Evolutionary conservation across 2,888 invertebrate genomes (phyloP), one percentile per base, ranked within the genome.

Genomic region (Zhuqinia jingwanae): DNA sequence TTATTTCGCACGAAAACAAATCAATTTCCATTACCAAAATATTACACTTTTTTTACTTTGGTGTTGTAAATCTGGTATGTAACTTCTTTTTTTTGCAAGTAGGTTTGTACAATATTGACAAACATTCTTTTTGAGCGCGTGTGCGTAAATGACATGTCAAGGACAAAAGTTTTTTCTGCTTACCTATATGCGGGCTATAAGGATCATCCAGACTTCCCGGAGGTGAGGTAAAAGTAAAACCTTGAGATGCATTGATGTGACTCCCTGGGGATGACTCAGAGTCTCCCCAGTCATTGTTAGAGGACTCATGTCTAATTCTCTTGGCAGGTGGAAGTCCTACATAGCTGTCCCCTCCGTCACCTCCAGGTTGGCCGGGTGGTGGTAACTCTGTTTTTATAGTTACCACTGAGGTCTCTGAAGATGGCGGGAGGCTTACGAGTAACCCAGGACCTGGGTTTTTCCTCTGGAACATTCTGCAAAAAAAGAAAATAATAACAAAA

Each of bases 281-380:
- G 79, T 88, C 89, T 42, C 87, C 89, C 89, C 89, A 89, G 70
- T 89, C 89, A 82, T 89, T 88, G 77, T 87, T 89, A 60, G 89
- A 89, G 20, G 89, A 89, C 65, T 89, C 89, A 88, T 89, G 89
- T 85, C 89, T 81, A 78, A 88, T 84, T 87, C 84, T 85, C 81
- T 89, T 89, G 36, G 89, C 85, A 45, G 89, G 88, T 68, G 89
- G 89, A 82, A 89, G 85, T 84, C 89, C 88, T 68, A 87, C 88
- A 68, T 87, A 86, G 27, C 79, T 85, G 75, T 89, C 87, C 22
- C 87, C 85, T 47, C 78, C 80, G 56, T 87, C 88, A 83, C 85
- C 86, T 73, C n/a, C n/a, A n/a, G 77, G 78, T 25, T 84, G 85
- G 58, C 81, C 78, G 42, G 80, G 85, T 45, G 78, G 81, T 47